Evolutionary conservation across 2,888 invertebrate genomes (phyloP), one percentile per base, ranked within the genome.

Genomic region (Eupeodes luniger): DNA sequence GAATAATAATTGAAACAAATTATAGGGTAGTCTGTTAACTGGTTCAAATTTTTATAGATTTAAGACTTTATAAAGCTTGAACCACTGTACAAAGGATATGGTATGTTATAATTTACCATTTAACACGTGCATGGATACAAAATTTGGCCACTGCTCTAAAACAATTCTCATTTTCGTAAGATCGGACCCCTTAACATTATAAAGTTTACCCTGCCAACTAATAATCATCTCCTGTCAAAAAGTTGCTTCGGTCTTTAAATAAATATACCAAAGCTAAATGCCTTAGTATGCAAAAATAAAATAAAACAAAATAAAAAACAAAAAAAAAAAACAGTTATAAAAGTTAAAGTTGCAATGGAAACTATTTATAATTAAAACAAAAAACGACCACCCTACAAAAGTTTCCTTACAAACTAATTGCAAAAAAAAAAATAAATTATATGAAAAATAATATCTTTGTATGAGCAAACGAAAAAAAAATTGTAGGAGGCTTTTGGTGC

Each of bases 351-450:
- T 72, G 47, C 57, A 72, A 57, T 72, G n/a, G 47, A 57, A 72
- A 72, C 47, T 72, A 47, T 59, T 53, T 55, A 72, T 59, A 59
- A 72, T 72, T 44, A 59, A 72, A 47, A 44, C 12, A 27, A 57
- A 19, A 59, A 40, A 59, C 59, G 59, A 40, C 44, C 40, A 40
- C 44, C 10, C 59, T n/a, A 47, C 40, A 72, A 72, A 72, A 59
- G 19, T 72, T 72, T 59, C 72, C 47, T 59, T 14, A 27, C 72
- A 59, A 72, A 72, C 72, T 72, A 72, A 72, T 72, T 72, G 59
- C 40, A 72, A 72, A 64, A 64, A 64, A 51, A 69, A 59, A 47
- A 4, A 27, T 19, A 9, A 70, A 59, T 72, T 59, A 27, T 47
- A 72, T 72, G 57, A 57, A 72, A 72, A 72, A 72, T 59, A 55